Conservation (phyloP, 2,113 vertebrate species). For the Poeciliopsis retropinna region DNA sequence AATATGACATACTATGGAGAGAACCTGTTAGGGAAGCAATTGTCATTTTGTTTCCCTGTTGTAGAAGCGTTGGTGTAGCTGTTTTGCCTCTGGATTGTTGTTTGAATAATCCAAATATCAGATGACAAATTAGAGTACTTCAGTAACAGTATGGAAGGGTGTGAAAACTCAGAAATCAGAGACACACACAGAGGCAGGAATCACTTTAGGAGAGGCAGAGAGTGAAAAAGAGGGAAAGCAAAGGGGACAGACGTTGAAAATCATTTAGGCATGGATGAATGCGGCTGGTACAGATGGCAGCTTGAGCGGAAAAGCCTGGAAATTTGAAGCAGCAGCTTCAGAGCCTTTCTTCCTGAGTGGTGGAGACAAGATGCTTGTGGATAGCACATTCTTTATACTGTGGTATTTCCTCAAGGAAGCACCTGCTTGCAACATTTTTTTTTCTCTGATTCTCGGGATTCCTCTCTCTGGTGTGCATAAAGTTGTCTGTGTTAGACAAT, state of each 20-base stretch:
- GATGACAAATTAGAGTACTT: slow-evolving; percentile 8
- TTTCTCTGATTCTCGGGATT: slow-evolving; percentile 61
- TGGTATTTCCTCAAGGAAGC: slow-evolving; percentile 80
- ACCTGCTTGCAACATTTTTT: slow-evolving; percentile 66
- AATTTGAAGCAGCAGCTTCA: slow-evolving; percentile 68
- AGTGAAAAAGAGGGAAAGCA: slow-evolving; percentile 45
- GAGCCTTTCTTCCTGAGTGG: slow-evolving; percentile 55
- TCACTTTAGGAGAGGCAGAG: slow-evolving; percentile 15
- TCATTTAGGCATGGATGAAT: slow-evolving; percentile 65
- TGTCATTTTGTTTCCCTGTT: neutral
- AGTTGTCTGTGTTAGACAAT: slow-evolving; percentile 13
- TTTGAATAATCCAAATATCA: slow-evolving; percentile 4
- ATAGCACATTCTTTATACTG: slow-evolving; percentile 64
- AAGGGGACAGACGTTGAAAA: slow-evolving; percentile 65
- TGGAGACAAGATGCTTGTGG: slow-evolving; percentile 44
- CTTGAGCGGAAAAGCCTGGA: slow-evolving; percentile 67
- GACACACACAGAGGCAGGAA: slow-evolving; percentile 14
- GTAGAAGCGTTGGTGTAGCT: neutral
- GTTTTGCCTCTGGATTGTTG: slow-evolving; percentile 3
- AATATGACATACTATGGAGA: neutral
- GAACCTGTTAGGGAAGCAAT: neutral
- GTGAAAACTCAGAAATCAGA: neutral
- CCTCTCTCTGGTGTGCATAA: slow-evolving; percentile 12
- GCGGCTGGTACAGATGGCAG: slow-evolving; percentile 57
- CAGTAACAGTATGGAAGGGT: slow-evolving; percentile 1